Conservation (phyloP, 2,113 vertebrate genomes). For the Picathartes gymnocephalus region DNA sequence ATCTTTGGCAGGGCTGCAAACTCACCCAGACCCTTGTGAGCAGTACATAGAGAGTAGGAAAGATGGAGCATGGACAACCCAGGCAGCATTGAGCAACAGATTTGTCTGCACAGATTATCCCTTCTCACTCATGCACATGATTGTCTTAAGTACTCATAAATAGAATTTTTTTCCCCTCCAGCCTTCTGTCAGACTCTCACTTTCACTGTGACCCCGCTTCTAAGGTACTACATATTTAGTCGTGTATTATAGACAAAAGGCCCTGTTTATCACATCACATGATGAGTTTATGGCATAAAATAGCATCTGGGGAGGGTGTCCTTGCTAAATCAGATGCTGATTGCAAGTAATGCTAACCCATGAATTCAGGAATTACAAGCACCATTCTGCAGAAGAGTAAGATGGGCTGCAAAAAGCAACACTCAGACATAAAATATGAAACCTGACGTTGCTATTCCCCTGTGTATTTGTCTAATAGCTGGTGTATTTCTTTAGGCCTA, state of each 20-base stretch:
- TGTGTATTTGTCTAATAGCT: not conserved
- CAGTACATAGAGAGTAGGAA: not conserved
- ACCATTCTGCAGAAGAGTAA: not conserved
- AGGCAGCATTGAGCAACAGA: not conserved
- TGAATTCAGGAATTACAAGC: not conserved
- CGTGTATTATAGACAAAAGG: not conserved
- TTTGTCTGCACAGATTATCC: not conserved
- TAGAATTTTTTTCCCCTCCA: not conserved
- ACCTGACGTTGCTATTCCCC: not conserved
- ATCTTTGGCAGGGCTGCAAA: not conserved
- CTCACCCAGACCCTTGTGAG: not conserved
- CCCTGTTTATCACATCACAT: not conserved
- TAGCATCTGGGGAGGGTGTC: not conserved
- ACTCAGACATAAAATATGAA: not conserved
- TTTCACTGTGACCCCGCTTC: not conserved
- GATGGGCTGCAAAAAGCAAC: not conserved
- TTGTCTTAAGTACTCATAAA: slow-evolving; percentile 10
- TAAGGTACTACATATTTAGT: not conserved
- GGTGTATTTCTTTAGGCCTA: not conserved
- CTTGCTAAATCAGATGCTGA: not conserved
- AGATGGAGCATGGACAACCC: not conserved
- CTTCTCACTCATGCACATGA: not conserved
- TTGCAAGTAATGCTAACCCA: not conserved
- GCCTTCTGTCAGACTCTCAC: not conserved
- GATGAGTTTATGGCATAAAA: not conserved